Evolutionary conservation across 2,888 invertebrate species (phyloP).

Genomic region (Yponomeuta evonymella): DNA sequence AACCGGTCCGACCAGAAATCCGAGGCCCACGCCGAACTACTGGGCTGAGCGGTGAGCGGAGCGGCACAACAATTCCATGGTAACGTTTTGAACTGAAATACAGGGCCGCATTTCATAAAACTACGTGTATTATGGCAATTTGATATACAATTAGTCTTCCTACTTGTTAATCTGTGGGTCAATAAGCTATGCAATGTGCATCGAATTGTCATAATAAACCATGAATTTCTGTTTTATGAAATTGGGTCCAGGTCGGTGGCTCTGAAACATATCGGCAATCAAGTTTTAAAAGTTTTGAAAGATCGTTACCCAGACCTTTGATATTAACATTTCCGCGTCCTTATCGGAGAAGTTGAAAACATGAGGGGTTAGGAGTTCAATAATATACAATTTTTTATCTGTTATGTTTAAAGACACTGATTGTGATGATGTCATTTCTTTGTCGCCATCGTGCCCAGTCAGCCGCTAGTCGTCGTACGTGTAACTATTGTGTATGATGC

Average conservation of each 20-base stretch:
- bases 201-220: too few relatives aligned
- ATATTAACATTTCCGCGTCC: neutral
- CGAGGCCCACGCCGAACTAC: constrained; percentile 47
- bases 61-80: constrained; percentile 16
- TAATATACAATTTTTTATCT: neutral
- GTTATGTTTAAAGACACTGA: neutral
- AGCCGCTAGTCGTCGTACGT: neutral
- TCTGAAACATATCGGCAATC: neutral
- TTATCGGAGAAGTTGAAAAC: neutral
- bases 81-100: too few relatives aligned
- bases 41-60: constrained; percentile 33
- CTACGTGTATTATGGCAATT: too few relatives aligned
- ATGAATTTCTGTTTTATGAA: too few relatives aligned
- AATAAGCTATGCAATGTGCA: too few relatives aligned
- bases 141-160: too few relatives aligned
- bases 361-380: neutral
- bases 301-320: neutral
- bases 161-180: too few relatives aligned
- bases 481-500: neutral
- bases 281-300: neutral
- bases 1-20: constrained; percentile 72
- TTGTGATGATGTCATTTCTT: neutral
- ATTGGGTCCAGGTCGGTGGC: too few relatives aligned
- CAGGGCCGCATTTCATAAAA: too few relatives aligned
- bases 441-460: neutral